phyloP scores from a whole-genome alignment of 2,888 invertebrate species.

The Brenthis ino region DNA sequence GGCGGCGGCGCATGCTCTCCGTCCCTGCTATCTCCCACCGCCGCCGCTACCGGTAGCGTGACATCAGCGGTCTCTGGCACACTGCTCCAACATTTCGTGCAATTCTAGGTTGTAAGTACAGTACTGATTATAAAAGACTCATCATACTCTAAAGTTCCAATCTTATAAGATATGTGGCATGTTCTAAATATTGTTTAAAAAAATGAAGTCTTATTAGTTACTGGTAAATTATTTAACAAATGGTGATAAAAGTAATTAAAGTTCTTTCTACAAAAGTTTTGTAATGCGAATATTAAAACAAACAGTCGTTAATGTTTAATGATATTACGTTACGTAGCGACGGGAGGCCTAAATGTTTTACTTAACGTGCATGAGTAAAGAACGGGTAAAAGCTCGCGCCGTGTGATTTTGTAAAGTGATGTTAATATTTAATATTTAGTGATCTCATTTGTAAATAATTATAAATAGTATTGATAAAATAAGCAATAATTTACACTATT shows the following conservation, averaged over 20 bases:
- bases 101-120: constrained; percentile 81
- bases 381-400: constrained; percentile 7
- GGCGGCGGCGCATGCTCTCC: constrained; percentile 73
- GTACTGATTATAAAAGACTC: constrained; percentile 49
- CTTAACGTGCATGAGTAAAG: neutral
- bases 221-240: constrained; percentile 1
- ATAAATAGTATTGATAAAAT: constrained; percentile 37
- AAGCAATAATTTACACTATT: constrained; percentile 39
- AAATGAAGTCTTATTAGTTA: constrained; percentile 4
- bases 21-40: constrained; percentile 76
- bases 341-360: constrained; percentile 36
- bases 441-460: constrained; percentile 65
- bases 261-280: constrained; percentile 9
- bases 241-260: constrained; percentile 6
- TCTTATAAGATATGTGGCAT: constrained; percentile 2
- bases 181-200: neutral
- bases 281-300: constrained; percentile 11
- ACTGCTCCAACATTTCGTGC: constrained; percentile 69
- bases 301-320: constrained; percentile 16
- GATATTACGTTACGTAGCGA: constrained; percentile 24
- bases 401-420: constrained; percentile 10
- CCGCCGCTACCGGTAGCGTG: constrained; percentile 75
- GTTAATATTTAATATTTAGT: constrained; percentile 44
- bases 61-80: constrained; percentile 56
- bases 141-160: constrained; percentile 40